Evolutionary conservation across 2,797 vertebrate genomes (phyloP).

Genomic region (Manis crassicaudata): DNA sequence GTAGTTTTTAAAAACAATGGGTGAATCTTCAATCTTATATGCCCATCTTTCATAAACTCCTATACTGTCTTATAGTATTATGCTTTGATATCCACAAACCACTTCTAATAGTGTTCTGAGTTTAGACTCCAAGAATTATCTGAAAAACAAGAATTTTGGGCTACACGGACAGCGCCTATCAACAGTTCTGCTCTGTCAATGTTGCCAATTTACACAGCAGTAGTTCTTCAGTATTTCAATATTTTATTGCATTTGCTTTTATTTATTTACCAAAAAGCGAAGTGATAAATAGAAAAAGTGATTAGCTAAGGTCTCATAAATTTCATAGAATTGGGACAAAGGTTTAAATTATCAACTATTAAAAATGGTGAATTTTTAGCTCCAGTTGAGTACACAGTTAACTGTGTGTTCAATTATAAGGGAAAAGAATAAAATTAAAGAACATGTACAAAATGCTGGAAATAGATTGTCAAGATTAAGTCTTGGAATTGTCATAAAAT

Average conservation of each 20-base stretch:
- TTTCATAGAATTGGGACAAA: constrained; percentile 54
- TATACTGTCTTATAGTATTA: background rate
- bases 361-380: constrained; percentile 47
- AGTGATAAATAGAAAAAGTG: constrained; percentile 50
- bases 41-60: background rate
- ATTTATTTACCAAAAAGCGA: constrained; percentile 53
- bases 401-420: constrained; percentile 52
- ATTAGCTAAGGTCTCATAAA: constrained; percentile 25
- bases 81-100: background rate
- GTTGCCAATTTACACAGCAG: background rate
- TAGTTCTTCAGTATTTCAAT: constrained; percentile 52
- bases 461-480: background rate
- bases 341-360: constrained; percentile 62
- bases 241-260: constrained; percentile 44
- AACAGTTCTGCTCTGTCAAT: constrained; percentile 9
- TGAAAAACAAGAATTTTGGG: constrained; percentile 25
- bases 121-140: background rate
- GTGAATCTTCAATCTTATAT: background rate
- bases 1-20: background rate
- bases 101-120: background rate
- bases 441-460: constrained; percentile 34
- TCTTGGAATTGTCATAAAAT: background rate
- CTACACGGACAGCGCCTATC: background rate
- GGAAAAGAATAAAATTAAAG: constrained; percentile 50
- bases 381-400: constrained; percentile 23